Percentiles rank a stretch among this genome's conserved stretches.
These are phyloP conservation scores for Timema podura DNA, from an alignment of 2,888 invertebrate genomes.

Conservation along the genomic window DNA sequence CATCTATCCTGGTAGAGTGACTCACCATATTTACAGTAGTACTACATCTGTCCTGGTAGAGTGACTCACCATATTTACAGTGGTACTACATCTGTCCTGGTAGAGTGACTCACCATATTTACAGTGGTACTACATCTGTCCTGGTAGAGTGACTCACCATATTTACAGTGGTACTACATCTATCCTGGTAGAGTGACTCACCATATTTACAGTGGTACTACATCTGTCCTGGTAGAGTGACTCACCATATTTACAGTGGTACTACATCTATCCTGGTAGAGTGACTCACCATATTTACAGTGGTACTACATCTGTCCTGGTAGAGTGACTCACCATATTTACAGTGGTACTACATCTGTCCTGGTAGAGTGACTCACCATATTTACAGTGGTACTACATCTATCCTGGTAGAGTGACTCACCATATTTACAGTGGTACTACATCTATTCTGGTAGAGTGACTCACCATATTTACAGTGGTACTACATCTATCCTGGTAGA, in stretches of 20 bases:
- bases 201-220: slow-evolving; percentile 24
- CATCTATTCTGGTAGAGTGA: neutral
- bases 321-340: slow-evolving; percentile 34
- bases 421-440: slow-evolving; percentile 25
- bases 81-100: neutral
- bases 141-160: slow-evolving; percentile 34
- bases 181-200: slow-evolving; percentile 30
- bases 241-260: slow-evolving; percentile 33
- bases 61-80: slow-evolving; percentile 33
- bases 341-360: neutral
- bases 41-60: neutral
- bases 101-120: slow-evolving; percentile 34
- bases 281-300: slow-evolving; percentile 33
- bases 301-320: neutral
- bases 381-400: neutral
- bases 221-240: neutral
- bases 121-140: neutral
- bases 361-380: slow-evolving; percentile 34
- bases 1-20: neutral
- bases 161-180: neutral
- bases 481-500: neutral
- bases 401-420: slow-evolving; percentile 30
- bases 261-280: neutral
- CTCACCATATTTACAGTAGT: slow-evolving; percentile 33
- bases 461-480: slow-evolving; percentile 32